Evolutionary conservation across 2,888 invertebrate species (phyloP).

Genomic region (Tanytarsus gracilentus): DNA sequence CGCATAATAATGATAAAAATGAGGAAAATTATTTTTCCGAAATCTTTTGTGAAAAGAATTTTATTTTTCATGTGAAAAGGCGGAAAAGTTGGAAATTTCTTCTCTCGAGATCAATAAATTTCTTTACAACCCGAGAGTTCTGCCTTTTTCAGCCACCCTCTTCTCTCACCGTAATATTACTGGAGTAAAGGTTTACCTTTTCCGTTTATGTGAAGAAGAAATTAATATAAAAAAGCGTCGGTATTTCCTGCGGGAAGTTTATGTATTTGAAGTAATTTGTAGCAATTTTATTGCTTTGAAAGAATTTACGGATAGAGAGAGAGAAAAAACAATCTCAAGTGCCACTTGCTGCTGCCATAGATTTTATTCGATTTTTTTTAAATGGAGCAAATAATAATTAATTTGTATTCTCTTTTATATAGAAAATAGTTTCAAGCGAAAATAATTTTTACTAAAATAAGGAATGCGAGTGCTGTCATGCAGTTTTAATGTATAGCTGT

Average conservation of each 20-base stretch:
- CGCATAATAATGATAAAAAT: no score
- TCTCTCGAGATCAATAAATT: conserved; percentile 28
- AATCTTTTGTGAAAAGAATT: conserved; percentile 1
- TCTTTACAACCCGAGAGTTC: background rate
- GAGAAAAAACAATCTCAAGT: background rate
- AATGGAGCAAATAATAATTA: no score
- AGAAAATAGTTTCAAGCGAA: no score
- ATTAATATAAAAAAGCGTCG: conserved; percentile 20
- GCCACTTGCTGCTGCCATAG: no score
- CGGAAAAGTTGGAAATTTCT: conserved; percentile 13
- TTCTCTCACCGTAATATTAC: background rate
- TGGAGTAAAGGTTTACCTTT: background rate
- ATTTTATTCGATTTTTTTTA: no score
- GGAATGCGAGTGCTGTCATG: no score
- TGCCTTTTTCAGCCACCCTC: background rate
- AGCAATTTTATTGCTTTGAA: conserved; percentile 8
- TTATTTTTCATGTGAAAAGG: conserved; percentile 15
- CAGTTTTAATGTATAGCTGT: background rate
- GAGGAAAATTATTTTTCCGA: conserved; percentile 7
- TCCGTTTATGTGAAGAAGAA: conserved; percentile 14
- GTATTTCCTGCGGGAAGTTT: conserved; percentile 28
- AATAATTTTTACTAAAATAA: no score
- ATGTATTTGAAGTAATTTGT: conserved; percentile 23
- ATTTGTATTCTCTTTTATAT: no score
- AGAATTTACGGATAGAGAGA: background rate